A percentile compares a stretch with the other conserved stretches of the same genome.
Evolutionary conservation across 1,140 invertebrate species (phyloP).

Genomic region (Aphis gossypii): DNA sequence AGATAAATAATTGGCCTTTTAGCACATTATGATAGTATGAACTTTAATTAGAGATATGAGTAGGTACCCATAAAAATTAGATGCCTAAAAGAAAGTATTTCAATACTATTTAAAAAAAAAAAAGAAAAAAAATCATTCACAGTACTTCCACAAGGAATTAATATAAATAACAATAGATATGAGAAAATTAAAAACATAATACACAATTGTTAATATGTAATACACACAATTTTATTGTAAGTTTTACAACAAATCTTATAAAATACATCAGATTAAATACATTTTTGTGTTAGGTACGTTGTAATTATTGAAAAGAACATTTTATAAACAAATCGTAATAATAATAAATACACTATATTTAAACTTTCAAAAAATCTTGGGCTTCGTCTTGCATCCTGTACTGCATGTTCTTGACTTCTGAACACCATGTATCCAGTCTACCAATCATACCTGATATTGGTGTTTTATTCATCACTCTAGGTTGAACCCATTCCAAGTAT

Average conservation of each 20-base stretch:
- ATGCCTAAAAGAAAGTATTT: slow-evolving; percentile 40
- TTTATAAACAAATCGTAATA: not conserved
- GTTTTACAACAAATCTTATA: not conserved
- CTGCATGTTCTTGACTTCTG: slow-evolving; percentile 84
- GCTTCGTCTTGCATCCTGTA: slow-evolving; percentile 80
- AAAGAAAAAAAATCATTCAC: slow-evolving; percentile 18
- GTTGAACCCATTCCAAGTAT: slow-evolving; percentile 91
- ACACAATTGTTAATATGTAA: not conserved
- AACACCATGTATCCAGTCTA: slow-evolving; percentile 81
- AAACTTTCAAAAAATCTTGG: slow-evolving; percentile 82
- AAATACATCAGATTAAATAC: not conserved
- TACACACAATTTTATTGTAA: not conserved
- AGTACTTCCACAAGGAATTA: no score
- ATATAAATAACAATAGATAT: not conserved
- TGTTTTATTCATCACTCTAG: slow-evolving; percentile 81
- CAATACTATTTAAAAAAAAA: not conserved
- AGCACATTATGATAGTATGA: not conserved
- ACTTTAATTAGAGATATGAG: slow-evolving; percentile 5
- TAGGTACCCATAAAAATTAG: not conserved
- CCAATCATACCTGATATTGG: slow-evolving; percentile 80
- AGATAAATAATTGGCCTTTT: slow-evolving; percentile 32
- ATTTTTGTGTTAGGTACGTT: slow-evolving; percentile 21
- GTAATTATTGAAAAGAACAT: not conserved
- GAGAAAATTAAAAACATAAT: slow-evolving; percentile 15
- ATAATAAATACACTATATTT: slow-evolving; percentile 61